Conservation (phyloP, 2,888 invertebrate genomes). For the Latheticus oryzae region DNA sequence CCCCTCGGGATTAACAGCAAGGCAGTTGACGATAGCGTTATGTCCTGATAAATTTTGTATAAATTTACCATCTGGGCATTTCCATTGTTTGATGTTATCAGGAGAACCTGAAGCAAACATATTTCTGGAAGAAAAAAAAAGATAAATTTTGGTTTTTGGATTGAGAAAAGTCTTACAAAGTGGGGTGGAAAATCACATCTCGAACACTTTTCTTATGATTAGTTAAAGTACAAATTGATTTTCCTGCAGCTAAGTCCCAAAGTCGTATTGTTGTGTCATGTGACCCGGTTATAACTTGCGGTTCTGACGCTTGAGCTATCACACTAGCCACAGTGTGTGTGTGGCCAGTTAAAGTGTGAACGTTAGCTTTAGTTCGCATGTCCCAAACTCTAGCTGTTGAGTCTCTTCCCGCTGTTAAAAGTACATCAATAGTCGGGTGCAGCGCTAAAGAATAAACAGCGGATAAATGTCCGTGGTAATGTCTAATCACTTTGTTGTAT, state of each 20-base stretch:
- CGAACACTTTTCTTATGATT: conserved; percentile 98
- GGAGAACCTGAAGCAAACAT: conserved; percentile 99
- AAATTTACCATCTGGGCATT: conserved; percentile 97
- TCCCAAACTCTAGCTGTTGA: conserved; percentile 98
- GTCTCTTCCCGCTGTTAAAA: conserved; percentile 94
- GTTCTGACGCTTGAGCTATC: conserved; percentile 92
- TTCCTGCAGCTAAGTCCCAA: conserved; percentile 98
- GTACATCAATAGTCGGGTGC: conserved; percentile 95
- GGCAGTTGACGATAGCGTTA: conserved; percentile 96
- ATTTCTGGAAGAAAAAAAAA: conserved; percentile 67
- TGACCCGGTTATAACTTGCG: conserved; percentile 90
- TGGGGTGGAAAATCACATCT: conserved; percentile 81
- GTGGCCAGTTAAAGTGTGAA: conserved; percentile 95
- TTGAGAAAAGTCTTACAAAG: conserved; percentile 66
- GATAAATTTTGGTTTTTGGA: conserved; percentile 24
- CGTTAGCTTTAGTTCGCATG: conserved; percentile 98
- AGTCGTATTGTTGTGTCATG: conserved; percentile 97
- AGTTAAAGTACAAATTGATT: conserved; percentile 92
- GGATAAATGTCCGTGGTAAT: conserved; percentile 98
- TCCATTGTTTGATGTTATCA: conserved; percentile 99
- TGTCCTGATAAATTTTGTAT: conserved; percentile 97
- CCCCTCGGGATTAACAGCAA: conserved; percentile 94
- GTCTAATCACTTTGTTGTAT: conserved; percentile 97
- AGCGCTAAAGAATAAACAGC: conserved; percentile 94
- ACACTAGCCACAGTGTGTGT: conserved; percentile 97